These are phyloP conservation scores for Echiichthys vipera DNA, from an alignment of 2,797 vertebrate species.

Conservation along the genomic window DNA sequence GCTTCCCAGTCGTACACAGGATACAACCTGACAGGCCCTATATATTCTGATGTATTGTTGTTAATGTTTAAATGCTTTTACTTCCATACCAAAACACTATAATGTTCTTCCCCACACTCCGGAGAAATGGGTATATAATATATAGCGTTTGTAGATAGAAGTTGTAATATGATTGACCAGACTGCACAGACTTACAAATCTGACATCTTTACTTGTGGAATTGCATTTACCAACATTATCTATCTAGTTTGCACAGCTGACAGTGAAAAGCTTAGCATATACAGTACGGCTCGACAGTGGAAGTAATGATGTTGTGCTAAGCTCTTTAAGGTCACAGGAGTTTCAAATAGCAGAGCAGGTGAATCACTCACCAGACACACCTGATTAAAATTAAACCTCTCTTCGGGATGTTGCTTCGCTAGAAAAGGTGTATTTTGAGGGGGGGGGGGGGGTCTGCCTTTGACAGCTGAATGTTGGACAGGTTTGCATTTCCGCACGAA, in stretches of 20 bases:
- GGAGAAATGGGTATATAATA: constrained; percentile 32
- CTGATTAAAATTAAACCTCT: constrained; percentile 73
- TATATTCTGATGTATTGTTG: constrained; percentile 81
- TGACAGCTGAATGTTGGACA: constrained; percentile 64
- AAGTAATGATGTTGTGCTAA: constrained; percentile 75
- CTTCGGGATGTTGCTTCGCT: constrained; percentile 50
- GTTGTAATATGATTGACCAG: constrained; percentile 64
- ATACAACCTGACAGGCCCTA: constrained; percentile 70
- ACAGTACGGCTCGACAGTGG: constrained; percentile 43
- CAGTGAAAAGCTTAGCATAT: constrained; percentile 71
- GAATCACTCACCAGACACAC: constrained; percentile 75
- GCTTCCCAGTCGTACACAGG: constrained; percentile 58
- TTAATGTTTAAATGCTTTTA: constrained; percentile 84
- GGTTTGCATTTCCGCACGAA: constrained; percentile 65
- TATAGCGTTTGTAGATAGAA: constrained; percentile 38
- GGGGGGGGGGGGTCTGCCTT: constrained; percentile 53
- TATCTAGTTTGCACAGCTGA: constrained; percentile 79
- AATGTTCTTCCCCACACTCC: constrained; percentile 68
- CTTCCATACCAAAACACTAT: constrained; percentile 64
- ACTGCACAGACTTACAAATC: constrained; percentile 50
- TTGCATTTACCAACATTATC: constrained; percentile 66
- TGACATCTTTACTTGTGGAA: constrained; percentile 59
- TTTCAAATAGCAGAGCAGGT: constrained; percentile 68
- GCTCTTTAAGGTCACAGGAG: constrained; percentile 80
- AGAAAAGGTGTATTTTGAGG: constrained; percentile 59